Base-by-base conservation (phyloP, 2,797 vertebrate species). In the Coilia nasus region DNA sequence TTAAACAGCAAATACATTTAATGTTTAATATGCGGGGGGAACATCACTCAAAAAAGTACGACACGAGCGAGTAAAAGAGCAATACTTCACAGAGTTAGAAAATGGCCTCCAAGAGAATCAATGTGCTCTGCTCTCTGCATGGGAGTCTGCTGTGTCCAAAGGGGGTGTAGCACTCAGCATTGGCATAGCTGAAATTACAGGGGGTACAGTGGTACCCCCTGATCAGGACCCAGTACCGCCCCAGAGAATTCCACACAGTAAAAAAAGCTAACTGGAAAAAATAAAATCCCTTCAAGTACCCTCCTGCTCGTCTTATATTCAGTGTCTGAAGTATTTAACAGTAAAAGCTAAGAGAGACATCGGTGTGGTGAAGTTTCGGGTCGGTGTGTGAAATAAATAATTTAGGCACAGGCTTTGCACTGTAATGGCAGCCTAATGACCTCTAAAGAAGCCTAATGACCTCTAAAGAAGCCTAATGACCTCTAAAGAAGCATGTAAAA, bases 401-500 rank as follows among this genome's bases (percentile, higher is more conserved):
- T 89, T 93, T 90, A n/a, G 31, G 87, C 92, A 92, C 91, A 90
- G 91, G 87, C 86, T 88, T 86, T 71, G 88, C 89, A 89, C 80
- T 41, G 88, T 89, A 89, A 85, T 87, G 87, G 83, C 2, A 86
- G 86, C 54, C n/a, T n/a, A n/a, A n/a, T n/a, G n/a, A n/a, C n/a
- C n/a, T n/a, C n/a, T n/a, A n/a, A n/a, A n/a, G n/a, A n/a, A 64
- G 89, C 19, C n/a, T n/a, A n/a, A n/a, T n/a, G n/a, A n/a, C n/a
- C n/a, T n/a, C n/a, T n/a, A n/a, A n/a, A n/a, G n/a, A n/a, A 64
- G 89, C 19, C 88, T 95, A 95, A 96, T 95, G 93, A 95, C 93
- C 88, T 92, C 88, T 81, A 84, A 90, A 93, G 92, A 91, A 94
- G 93, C 19, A 94, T 93, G 93, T 94, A 95, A 94, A 94, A 91